These are phyloP conservation scores for Semotilus atromaculatus DNA, from an alignment of 2,797 vertebrate genomes.

Conservation along the genomic window DNA sequence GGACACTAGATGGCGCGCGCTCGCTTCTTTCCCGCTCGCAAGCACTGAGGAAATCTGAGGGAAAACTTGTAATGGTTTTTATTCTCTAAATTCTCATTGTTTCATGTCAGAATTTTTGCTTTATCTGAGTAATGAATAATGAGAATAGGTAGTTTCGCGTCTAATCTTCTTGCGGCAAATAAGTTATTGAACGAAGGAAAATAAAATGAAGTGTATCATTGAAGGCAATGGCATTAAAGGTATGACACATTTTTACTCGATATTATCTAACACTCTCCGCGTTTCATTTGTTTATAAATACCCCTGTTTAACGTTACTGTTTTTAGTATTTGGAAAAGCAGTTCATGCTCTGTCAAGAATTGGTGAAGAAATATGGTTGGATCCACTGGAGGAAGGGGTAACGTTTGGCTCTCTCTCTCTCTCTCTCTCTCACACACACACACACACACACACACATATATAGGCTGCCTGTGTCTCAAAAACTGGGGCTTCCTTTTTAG, in stretches of 20 bases:
- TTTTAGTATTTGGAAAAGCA: conserved; percentile 87
- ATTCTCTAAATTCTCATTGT: not conserved
- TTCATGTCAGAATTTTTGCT: not conserved
- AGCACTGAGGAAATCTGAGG: not conserved
- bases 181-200: not conserved
- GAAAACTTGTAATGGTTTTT: not conserved
- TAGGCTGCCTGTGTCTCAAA: too few relatives aligned
- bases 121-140: not conserved
- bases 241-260: conserved; percentile 22
- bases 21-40: not conserved
- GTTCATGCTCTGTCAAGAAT: conserved; percentile 87
- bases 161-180: not conserved
- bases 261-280: not conserved
- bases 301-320: conserved; percentile 11
- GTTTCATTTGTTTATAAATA: not conserved
- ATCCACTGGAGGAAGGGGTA: conserved; percentile 88
- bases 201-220: conserved; percentile 73
- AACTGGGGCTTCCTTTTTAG: too few relatives aligned
- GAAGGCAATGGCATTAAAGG: conserved; percentile 77
- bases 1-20: conserved; percentile 21
- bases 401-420: too few relatives aligned
- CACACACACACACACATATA: too few relatives aligned
- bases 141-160: too few relatives aligned
- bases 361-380: conserved; percentile 90
- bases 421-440: too few relatives aligned